Evolutionary conservation across 2,113 vertebrate species (phyloP).

Genomic region (Chaetodon trifascialis): DNA sequence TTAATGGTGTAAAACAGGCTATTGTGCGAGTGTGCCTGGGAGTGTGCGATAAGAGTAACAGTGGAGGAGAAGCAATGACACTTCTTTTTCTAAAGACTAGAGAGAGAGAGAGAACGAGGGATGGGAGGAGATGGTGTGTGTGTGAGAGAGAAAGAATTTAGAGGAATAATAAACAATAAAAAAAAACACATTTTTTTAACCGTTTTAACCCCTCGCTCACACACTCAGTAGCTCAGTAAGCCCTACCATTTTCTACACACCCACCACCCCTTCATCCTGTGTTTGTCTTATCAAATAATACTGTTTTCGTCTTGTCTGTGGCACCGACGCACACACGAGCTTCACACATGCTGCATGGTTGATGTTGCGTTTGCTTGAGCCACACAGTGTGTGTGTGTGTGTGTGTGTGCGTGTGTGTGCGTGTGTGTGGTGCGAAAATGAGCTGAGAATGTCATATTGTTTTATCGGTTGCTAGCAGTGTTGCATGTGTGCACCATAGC

Average conservation of each 20-base stretch:
- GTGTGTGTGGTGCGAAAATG: background rate
- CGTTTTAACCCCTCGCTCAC: slow-evolving; percentile 61
- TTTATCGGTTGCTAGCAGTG: slow-evolving; percentile 74
- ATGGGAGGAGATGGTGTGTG: background rate
- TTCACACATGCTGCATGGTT: slow-evolving; percentile 29
- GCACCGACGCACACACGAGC: slow-evolving; percentile 10
- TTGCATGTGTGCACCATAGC: slow-evolving; percentile 65
- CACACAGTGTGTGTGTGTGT: slow-evolving; percentile 1
- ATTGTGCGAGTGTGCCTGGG: slow-evolving; percentile 84
- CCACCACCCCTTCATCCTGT: slow-evolving; percentile 50
- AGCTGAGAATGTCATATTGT: slow-evolving; percentile 54
- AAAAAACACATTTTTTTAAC: slow-evolving; percentile 34
- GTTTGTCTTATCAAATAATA: slow-evolving; percentile 69
- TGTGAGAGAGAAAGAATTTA: slow-evolving; percentile 47
- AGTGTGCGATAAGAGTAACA: slow-evolving; percentile 83
- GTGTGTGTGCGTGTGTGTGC: slow-evolving; percentile 7
- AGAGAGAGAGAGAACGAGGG: slow-evolving; percentile 32
- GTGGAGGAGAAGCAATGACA: slow-evolving; percentile 82
- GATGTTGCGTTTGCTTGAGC: slow-evolving; percentile 31
- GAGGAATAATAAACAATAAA: slow-evolving; percentile 64
- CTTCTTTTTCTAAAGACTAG: slow-evolving; percentile 77
- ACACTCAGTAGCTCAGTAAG: slow-evolving; percentile 62
- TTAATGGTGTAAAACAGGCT: slow-evolving; percentile 85
- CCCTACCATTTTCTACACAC: slow-evolving; percentile 78
- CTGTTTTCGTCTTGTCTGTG: slow-evolving; percentile 49